Evolutionary conservation across 2,797 vertebrate species (phyloP), one percentile per base, ranked within the genome.

Genomic region (Falco concolor): DNA sequence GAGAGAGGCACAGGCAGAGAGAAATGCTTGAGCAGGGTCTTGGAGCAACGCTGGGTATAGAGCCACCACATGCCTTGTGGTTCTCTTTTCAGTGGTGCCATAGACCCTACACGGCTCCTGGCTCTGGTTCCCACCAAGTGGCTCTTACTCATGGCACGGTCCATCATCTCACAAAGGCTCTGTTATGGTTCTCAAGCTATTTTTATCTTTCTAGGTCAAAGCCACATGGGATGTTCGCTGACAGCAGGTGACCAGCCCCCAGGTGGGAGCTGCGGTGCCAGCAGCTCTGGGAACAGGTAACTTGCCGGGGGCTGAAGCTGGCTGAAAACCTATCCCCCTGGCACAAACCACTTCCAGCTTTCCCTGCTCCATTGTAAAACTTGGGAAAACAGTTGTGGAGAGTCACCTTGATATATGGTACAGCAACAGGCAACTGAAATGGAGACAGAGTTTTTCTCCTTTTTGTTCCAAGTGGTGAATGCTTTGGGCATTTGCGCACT

Each of bases 251-350:
- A 83, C 70, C 0, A 1, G 19, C 64, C 3, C 1, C 52, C 14
- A 5, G 87, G 67, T 61, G 76, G 92, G 93, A 96, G 64, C 5
- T 18, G 23, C 7, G 10, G 34, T 81, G 78, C 88, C 82, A 82
- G 79, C n/a, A n/a, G 65, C 50, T 76, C 68, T 9, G 80, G 86
- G 89, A 95, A 90, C 87, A 96, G 70, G 85, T 40, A 95, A 82
- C 60, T 89, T 8, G 54, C 89, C 3, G 0, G 59, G 70, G n/a
- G 1, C 44, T 68, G 8, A 49, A 85, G 73, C 17, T 53, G 65
- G 38, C 54, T 30, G 12, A 80, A 89, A 76, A 75, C 13, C 11
- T 30, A 53, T 57, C 21, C 47, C 12, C n/a, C 77, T 65, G 42
- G 42, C 23, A n/a, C 40, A 73, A 85, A 80, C 34, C 14, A 32